These are phyloP conservation scores for Thryonomys swinderianus DNA, from an alignment of 2,113 vertebrate species.

Conservation along the genomic window DNA sequence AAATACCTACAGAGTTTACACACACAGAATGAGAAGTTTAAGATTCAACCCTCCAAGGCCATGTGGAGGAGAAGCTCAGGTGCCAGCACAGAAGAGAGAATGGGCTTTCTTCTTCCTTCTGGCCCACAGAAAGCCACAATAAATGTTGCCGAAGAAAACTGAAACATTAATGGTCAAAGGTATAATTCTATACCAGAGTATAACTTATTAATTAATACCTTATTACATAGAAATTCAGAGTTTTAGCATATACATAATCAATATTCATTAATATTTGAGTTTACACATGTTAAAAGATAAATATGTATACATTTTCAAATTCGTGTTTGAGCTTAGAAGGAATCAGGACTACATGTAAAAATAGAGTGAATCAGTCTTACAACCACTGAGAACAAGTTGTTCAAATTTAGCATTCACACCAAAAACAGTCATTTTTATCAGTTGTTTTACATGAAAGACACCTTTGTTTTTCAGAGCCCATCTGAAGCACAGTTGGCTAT, in stretches of 20 bases:
- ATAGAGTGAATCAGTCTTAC: neutral
- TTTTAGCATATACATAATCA: neutral
- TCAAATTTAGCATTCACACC: slow-evolving; percentile 15
- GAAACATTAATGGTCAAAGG: neutral
- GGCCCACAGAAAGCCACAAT: neutral
- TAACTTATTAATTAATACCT: neutral
- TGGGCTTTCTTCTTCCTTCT: neutral
- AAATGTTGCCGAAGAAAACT: neutral
- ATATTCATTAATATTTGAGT: neutral
- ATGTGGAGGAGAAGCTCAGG: accelerated
- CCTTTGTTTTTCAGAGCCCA: slow-evolving; percentile 57
- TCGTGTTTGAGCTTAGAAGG: neutral
- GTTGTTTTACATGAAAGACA: slow-evolving; percentile 48
- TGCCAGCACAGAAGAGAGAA: neutral
- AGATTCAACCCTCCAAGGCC: neutral
- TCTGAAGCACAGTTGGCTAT: slow-evolving; percentile 16
- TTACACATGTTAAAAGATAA: neutral
- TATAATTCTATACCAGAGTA: neutral
- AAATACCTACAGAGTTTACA: neutral
- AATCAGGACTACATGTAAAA: neutral
- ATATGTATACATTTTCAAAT: neutral
- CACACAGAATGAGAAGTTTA: neutral
- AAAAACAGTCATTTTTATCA: neutral
- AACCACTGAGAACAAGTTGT: neutral
- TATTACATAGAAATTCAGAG: accelerated